A percentile compares a stretch with the other conserved stretches of the same genome.
Evolutionary conservation across 2,113 vertebrate genomes (phyloP).

Genomic region (Lepus americanus): DNA sequence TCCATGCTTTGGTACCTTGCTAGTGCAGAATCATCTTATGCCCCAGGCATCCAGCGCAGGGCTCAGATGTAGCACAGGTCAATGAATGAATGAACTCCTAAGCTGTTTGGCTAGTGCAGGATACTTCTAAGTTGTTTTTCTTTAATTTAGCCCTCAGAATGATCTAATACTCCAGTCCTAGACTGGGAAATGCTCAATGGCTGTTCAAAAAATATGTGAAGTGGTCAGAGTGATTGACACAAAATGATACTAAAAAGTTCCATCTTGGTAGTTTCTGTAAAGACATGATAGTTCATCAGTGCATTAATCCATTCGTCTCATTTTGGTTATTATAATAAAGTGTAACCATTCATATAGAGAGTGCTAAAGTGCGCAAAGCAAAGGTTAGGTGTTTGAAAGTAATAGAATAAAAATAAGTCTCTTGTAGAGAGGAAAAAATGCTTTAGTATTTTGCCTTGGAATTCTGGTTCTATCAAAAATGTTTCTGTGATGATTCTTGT

Average conservation of each 20-base stretch:
- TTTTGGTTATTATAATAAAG: constrained; percentile 29
- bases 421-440: background rate
- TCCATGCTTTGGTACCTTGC: background rate
- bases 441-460: background rate
- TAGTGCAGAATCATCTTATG: background rate
- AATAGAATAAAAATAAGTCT: background rate
- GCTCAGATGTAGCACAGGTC: background rate
- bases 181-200: background rate
- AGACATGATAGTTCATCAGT: background rate
- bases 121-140: background rate
- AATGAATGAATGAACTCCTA: background rate
- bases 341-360: background rate
- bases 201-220: background rate
- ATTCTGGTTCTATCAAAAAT: constrained; percentile 27
- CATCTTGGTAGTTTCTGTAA: background rate
- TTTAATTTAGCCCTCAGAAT: background rate
- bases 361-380: constrained; percentile 31
- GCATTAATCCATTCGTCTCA: background rate
- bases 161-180: background rate
- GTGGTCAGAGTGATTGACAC: background rate
- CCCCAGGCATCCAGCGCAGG: background rate
- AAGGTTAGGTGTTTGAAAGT: constrained; percentile 15
- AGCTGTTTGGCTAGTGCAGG: background rate
- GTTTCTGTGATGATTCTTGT: background rate
- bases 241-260: constrained; percentile 9